Percentiles rank a stretch among this genome's conserved stretches.
Conservation (phyloP, 2,888 invertebrate species). For the Suillia variegata region DNA sequence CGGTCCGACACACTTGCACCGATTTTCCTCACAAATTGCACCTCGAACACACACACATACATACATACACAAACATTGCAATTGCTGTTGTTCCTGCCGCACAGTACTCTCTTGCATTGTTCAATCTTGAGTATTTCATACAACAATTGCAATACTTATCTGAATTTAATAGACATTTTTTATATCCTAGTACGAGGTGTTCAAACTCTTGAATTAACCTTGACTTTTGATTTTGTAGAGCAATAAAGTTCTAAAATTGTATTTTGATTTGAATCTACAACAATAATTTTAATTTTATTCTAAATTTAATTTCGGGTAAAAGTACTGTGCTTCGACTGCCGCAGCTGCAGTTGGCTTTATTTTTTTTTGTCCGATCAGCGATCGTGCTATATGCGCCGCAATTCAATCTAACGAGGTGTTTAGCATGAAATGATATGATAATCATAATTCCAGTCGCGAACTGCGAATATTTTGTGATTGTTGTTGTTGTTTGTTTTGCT, state of each 20-base stretch:
- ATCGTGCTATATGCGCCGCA: slow-evolving; percentile 28
- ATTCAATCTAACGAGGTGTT: slow-evolving; percentile 47
- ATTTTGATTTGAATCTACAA: too few species aligned
- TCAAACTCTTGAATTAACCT: too few species aligned
- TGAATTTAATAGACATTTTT: too few species aligned
- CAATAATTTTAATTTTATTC: too few species aligned
- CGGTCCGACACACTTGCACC: not conserved
- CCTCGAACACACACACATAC: not conserved
- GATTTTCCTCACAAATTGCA: slow-evolving; percentile 2
- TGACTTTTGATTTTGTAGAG: too few species aligned
- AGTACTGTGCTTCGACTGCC: too few species aligned
- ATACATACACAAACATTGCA: not conserved
- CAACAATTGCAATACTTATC: too few species aligned
- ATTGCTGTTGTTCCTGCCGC: not conserved
- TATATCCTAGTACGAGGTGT: too few species aligned
- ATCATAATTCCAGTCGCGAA: slow-evolving; percentile 48
- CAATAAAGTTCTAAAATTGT: too few species aligned
- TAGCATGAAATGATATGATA: slow-evolving; percentile 49
- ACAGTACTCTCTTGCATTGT: not conserved
- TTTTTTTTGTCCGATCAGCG: not conserved
- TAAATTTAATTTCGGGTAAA: too few species aligned
- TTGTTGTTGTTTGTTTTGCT: slow-evolving; percentile 20
- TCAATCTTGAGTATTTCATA: too few species aligned
- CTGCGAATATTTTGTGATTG: slow-evolving; percentile 42
- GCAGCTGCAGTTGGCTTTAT: not conserved